phyloP scores from a whole-genome alignment of 1,140 invertebrate species.

The Meloidogyne exigua region DNA sequence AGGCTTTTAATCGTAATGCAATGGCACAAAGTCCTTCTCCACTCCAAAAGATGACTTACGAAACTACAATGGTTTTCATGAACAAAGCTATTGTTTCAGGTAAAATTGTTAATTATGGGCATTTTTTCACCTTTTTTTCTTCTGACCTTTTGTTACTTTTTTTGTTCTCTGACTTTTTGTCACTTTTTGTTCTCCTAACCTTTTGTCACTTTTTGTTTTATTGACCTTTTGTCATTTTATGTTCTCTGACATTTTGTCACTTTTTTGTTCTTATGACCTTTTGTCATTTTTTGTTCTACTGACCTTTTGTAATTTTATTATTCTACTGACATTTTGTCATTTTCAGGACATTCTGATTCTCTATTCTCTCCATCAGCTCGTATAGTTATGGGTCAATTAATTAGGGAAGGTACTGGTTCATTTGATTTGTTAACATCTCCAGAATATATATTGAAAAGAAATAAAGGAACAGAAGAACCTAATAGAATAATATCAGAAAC shows the following conservation, averaged over 20 bases:
- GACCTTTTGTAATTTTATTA: no score
- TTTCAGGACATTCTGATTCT: slow-evolving; percentile 73
- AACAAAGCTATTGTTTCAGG: slow-evolving; percentile 75
- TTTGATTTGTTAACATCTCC: slow-evolving; percentile 69
- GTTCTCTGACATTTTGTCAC: no score
- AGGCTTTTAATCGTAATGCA: slow-evolving; percentile 83
- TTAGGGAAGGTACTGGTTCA: slow-evolving; percentile 79
- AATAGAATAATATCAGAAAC: not conserved
- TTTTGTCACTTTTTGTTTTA: not conserved
- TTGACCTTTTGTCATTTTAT: not conserved
- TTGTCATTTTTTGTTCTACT: no score
- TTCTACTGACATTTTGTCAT: not conserved
- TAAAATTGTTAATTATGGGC: slow-evolving; percentile 44
- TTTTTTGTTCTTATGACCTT: no score
- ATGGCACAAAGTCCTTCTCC: slow-evolving; percentile 84
- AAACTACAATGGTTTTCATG: slow-evolving; percentile 84
- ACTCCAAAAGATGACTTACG: slow-evolving; percentile 96
- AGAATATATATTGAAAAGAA: slow-evolving; percentile 9
- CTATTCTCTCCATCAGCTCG: slow-evolving; percentile 83
- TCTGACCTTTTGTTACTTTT: not conserved
- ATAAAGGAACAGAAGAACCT: not conserved
- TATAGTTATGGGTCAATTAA: slow-evolving; percentile 80
- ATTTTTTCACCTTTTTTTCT: not conserved
- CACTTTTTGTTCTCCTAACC: not conserved
- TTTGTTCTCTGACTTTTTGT: not conserved